Percentiles rank a stretch among this genome's conserved stretches.
phyloP scores from a whole-genome alignment of 2,888 invertebrate species.

The Rutpela maculata region DNA sequence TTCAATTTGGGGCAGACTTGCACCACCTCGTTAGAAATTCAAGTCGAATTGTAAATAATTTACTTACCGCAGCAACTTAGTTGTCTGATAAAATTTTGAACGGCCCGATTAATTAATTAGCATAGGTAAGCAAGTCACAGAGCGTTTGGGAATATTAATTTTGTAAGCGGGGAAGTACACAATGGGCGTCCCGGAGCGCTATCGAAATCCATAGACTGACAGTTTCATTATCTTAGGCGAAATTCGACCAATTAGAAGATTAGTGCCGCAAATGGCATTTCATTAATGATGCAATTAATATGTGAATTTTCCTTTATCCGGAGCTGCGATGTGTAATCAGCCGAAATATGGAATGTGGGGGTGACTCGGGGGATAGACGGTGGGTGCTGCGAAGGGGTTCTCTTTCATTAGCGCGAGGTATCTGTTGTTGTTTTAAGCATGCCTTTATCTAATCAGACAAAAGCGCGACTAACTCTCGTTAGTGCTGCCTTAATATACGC shows the following conservation, averaged over 20 bases:
- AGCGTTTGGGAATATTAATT: constrained; percentile 53
- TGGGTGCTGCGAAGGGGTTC: constrained; percentile 57
- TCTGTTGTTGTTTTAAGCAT: constrained; percentile 75
- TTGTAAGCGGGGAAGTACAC: constrained; percentile 40
- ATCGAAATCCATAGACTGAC: constrained; percentile 53
- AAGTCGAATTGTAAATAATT: constrained; percentile 51
- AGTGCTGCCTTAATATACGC: constrained; percentile 54
- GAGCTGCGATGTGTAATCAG: constrained; percentile 67
- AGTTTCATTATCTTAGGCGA: constrained; percentile 63
- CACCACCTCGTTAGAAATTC: constrained; percentile 43
- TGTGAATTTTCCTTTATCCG: constrained; percentile 68
- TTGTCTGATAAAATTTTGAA: constrained; percentile 55
- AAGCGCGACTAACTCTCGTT: constrained; percentile 70
- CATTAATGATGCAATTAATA: constrained; percentile 70
- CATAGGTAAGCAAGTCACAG: constrained; percentile 54
- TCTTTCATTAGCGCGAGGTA: constrained; percentile 74
- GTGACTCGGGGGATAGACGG: constrained; percentile 38
- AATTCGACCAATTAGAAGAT: constrained; percentile 67
- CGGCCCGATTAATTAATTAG: constrained; percentile 55
- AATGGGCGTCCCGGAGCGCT: constrained; percentile 27
- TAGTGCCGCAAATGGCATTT: constrained; percentile 66
- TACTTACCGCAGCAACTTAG: constrained; percentile 45
- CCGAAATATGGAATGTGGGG: constrained; percentile 66
- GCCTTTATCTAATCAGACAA: constrained; percentile 75
- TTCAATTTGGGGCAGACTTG: constrained; percentile 7